phyloP scores from a whole-genome alignment of 2,888 invertebrate genomes.

The Oscheius myriophilus region DNA sequence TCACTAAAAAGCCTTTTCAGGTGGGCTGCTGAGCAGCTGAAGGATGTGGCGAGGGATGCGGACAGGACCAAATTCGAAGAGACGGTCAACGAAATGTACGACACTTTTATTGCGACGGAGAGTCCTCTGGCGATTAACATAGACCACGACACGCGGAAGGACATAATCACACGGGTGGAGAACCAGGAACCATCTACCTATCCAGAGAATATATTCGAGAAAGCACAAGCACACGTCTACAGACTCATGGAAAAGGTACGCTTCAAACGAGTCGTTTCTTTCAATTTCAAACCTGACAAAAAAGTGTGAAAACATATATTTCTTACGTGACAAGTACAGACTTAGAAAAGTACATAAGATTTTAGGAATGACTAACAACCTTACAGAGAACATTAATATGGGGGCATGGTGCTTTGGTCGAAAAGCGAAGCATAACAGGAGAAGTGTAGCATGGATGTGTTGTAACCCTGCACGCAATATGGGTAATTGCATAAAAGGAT shows the following conservation, averaged over 20 bases:
- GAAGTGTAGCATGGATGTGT: too few relatives aligned
- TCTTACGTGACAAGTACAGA: too few relatives aligned
- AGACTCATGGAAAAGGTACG: conserved; percentile 59
- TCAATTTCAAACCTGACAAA: too few relatives aligned
- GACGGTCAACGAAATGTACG: conserved; percentile 59
- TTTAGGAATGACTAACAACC: too few relatives aligned
- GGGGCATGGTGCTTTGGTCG: too few relatives aligned
- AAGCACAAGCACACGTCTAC: conserved; percentile 61
- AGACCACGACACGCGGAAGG: conserved; percentile 60
- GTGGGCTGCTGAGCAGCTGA: conserved; percentile 62
- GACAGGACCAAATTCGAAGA: conserved; percentile 53
- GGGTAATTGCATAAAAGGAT: too few relatives aligned
- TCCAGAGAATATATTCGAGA: conserved; percentile 59
- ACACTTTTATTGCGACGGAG: conserved; percentile 61
- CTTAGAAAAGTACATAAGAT: too few relatives aligned
- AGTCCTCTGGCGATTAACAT: conserved; percentile 62
- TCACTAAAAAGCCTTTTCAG: conserved; percentile 36
- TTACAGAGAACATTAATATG: too few relatives aligned
- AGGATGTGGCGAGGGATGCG: conserved; percentile 40
- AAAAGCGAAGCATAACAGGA: too few relatives aligned
- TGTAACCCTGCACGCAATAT: too few relatives aligned
- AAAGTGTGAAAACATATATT: too few relatives aligned
- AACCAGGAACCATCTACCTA: conserved; percentile 52
- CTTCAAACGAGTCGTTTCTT: neutral
- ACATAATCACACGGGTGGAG: conserved; percentile 58